Conservation (phyloP, 2,888 invertebrate species). For the Phyto melanocephala region DNA sequence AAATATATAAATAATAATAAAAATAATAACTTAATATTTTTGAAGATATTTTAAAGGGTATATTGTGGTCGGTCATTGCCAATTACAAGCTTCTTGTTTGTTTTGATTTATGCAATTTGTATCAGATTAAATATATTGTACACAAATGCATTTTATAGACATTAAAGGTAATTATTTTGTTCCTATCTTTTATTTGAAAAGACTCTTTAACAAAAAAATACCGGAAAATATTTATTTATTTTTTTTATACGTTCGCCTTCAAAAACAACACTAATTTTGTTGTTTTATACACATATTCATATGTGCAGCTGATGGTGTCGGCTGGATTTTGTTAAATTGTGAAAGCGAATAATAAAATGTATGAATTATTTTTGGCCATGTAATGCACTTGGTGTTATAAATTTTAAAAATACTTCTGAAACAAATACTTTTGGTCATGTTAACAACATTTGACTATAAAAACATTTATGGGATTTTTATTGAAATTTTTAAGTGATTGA, state of each 20-base stretch:
- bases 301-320: background rate
- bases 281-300: too few species aligned
- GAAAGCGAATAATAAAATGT: constrained; percentile 18
- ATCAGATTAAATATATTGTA: background rate
- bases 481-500: constrained; percentile 33
- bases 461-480: constrained; percentile 55
- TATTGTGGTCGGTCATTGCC: too few species aligned
- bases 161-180: background rate
- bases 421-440: background rate
- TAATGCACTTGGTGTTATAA: constrained; percentile 26
- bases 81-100: too few species aligned
- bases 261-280: background rate
- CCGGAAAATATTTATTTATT: constrained; percentile 12
- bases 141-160: background rate
- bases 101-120: too few species aligned
- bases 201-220: background rate
- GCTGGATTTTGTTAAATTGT: background rate
- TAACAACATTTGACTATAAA: constrained; percentile 8
- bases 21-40: too few species aligned
- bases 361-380: constrained; percentile 27
- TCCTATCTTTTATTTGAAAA: background rate
- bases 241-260: background rate
- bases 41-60: too few species aligned
- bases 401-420: background rate
- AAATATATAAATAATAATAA: too few species aligned